A percentile compares a stretch with the other conserved stretches of the same genome.
phyloP scores from a whole-genome alignment of 2,113 vertebrate genomes.

The Leucopternis melanops region DNA sequence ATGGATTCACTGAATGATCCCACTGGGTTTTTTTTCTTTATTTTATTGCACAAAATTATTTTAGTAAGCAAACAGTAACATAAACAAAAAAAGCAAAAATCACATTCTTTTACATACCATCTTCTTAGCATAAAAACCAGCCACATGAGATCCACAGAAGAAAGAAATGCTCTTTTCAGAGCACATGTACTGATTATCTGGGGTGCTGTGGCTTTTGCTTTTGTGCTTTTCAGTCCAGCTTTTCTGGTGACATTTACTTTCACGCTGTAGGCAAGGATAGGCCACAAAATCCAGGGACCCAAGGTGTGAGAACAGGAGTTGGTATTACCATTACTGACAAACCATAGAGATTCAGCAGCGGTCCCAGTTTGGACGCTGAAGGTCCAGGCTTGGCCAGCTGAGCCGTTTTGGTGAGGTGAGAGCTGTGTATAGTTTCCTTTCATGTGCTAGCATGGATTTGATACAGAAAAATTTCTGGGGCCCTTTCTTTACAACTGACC shows the following conservation, averaged over 20 bases:
- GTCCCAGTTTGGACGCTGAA: neutral
- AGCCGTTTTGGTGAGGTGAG: neutral
- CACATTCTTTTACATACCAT: neutral
- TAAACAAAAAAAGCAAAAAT: neutral
- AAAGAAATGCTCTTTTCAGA: neutral
- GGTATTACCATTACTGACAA: neutral
- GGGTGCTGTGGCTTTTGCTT: neutral
- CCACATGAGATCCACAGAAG: neutral
- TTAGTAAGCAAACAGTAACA: neutral
- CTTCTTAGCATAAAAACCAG: neutral
- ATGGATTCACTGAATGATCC: neutral
- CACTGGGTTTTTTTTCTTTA: neutral
- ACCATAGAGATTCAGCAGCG: neutral
- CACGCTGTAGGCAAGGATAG: fast-evolving
- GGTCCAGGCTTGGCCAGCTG: neutral
- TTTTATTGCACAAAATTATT: neutral
- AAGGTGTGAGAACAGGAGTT: neutral
- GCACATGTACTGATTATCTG: neutral
- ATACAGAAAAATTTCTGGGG: neutral
- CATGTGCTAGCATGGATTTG: neutral
- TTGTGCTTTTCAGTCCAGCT: neutral
- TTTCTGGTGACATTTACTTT: neutral
- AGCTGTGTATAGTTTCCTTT: neutral
- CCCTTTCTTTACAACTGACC: neutral
- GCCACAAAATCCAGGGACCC: neutral